Percentiles rank a stretch among this genome's conserved stretches.
These are phyloP conservation scores for Cheilosia variabilis DNA, from an alignment of 2,888 invertebrate species.

Conservation along the genomic window DNA sequence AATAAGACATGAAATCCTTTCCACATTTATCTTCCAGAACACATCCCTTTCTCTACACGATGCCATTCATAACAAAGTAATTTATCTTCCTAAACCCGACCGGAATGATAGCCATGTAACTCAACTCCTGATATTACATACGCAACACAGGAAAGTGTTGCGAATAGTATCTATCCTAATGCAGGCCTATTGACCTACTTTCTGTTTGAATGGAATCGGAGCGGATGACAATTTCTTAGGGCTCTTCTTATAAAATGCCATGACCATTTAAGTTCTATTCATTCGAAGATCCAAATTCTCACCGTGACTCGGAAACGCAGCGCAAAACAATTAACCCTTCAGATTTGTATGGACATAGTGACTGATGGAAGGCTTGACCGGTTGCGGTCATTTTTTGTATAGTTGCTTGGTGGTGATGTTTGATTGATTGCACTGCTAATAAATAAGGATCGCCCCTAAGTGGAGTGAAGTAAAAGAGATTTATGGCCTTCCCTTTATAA, in stretches of 20 bases:
- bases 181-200: slow-evolving; percentile 47
- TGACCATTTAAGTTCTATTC: slow-evolving; percentile 37
- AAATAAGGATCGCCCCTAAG: no score
- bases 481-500: no score
- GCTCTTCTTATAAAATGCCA: slow-evolving; percentile 26
- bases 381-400: no score
- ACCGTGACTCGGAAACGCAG: neutral
- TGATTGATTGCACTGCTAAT: no score
- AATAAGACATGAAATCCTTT: slow-evolving; percentile 48
- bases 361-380: no score
- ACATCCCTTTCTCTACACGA: neutral
- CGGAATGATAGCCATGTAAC: slow-evolving; percentile 10
- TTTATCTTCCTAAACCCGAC: slow-evolving; percentile 21
- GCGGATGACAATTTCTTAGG: slow-evolving; percentile 36
- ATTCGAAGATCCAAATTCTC: neutral
- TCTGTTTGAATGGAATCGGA: neutral
- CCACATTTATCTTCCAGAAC: slow-evolving; percentile 22
- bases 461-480: no score
- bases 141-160: neutral
- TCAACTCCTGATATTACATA: slow-evolving; percentile 22
- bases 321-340: no score
- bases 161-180: slow-evolving; percentile 19
- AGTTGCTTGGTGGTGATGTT: no score
- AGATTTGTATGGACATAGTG: no score
- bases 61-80: slow-evolving; percentile 3